Base-by-base conservation (phyloP, 1,140 invertebrate genomes). In the Drosophila nasuta region DNA sequence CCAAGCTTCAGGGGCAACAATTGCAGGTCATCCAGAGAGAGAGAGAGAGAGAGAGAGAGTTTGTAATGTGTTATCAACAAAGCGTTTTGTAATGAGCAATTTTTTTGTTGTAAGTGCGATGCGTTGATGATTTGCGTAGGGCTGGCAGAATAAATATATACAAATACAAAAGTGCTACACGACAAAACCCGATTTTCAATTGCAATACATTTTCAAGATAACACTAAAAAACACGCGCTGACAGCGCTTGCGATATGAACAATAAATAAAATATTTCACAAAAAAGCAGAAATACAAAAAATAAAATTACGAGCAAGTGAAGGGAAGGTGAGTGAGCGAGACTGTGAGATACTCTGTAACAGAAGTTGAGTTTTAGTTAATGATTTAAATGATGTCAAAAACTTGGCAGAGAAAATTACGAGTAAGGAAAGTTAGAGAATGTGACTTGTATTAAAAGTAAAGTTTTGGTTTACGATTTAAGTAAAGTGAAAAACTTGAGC, bases 131-230 rank as follows among this genome's bases (percentile, higher is more conserved):
- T 57, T 65, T 72, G 62, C 60, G 60, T 65, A 30, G n/a, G 52
- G 20, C 30, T 30, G 54, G 20, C 30, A 45, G 54, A 48, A 71
- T 76, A 54, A 75, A 75, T 58, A 70, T 45, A 30, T 25, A 25
- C 20, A 25, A 25, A 25, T 25, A 75, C 62, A 77, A 48, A 25
- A 65, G 13, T 13, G 13, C 15, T 6, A 17, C 8, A 48, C 28
- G 43, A 15, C 49, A 10, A 43, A 68, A 11, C 67, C 43, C 73
- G 62, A 83, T 70, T 80, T 57, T 57, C 72, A 41, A 78, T 71
- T 71, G 77, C 68, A 60, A 85, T 85, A 49, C 77, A 81, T 85
- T 85, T 68, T 57, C 49, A 85, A 85, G 81, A 85, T 83, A 85
- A 74, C 54, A 7, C 46, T 63, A 63, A 58, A 25, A 64, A 75